Conservation (phyloP, 30 jellyfish, hydroid and myxozoan genomes). For the Turritopsis dohrnii region DNA sequence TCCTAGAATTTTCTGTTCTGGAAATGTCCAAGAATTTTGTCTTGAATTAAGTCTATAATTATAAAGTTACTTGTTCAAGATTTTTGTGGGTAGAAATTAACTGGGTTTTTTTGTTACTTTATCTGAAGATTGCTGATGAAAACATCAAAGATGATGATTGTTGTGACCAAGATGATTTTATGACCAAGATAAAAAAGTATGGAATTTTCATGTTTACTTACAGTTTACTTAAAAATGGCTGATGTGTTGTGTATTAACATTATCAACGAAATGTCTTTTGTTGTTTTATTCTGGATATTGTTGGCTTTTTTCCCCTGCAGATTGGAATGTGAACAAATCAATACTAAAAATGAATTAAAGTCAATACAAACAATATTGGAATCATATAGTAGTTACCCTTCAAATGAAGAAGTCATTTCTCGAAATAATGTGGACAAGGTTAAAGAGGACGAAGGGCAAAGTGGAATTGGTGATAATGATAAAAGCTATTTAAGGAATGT, state of each 20-base stretch:
- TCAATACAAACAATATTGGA: constrained; percentile 6
- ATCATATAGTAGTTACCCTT: neutral
- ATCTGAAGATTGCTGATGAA: neutral
- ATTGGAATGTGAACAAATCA: neutral
- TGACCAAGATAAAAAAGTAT: neutral
- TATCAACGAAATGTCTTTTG: neutral
- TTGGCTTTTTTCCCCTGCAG: no score
- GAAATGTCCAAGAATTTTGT: no score
- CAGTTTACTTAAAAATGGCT: no score
- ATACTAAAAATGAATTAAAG: neutral
- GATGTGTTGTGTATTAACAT: no score
- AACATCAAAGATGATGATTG: neutral
- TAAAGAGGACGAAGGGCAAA: neutral
- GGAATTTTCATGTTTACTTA: neutral
- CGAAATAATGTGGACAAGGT: neutral
- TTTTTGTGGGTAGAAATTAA: no score
- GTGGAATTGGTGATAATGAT: neutral
- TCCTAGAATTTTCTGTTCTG: no score
- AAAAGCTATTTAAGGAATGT: constrained; percentile 8
- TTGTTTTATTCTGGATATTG: no score
- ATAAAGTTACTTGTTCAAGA: no score
- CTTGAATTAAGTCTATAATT: no score
- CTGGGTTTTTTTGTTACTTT: no score
- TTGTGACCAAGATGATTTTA: neutral
- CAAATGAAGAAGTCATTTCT: constrained; percentile 7